phyloP scores from a whole-genome alignment of 53 echinoderm and acorn worm species.

The Stichopus horrens region DNA sequence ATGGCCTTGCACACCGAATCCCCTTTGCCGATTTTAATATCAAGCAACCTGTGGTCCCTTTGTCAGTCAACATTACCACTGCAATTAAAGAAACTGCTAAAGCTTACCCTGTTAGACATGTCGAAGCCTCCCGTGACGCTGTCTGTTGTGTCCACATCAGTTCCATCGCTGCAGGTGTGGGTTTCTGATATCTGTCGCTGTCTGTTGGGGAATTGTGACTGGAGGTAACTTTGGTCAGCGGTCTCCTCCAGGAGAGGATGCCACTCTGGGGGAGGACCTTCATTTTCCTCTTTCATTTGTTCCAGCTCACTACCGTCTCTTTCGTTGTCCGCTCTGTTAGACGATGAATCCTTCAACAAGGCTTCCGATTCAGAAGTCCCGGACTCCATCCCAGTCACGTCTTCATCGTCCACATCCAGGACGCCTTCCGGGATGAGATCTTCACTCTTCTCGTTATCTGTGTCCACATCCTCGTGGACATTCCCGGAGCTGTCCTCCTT shows the following conservation, averaged over 20 bases:
- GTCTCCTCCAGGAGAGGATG: conserved; percentile 34
- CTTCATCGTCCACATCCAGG: neutral
- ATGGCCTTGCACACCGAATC: too few relatives aligned
- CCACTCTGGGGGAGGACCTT: neutral
- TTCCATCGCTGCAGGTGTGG: conserved; percentile 76
- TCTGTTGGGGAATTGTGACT: conserved; percentile 43
- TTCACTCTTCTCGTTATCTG: conserved; percentile 21
- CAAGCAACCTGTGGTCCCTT: too few relatives aligned
- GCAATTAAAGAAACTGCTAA: too few relatives aligned
- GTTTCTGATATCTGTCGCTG: conserved; percentile 82
- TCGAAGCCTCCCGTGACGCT: conserved; percentile 96
- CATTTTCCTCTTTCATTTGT: conserved; percentile 15
- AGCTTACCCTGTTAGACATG: conserved; percentile 81
- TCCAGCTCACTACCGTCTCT: neutral
- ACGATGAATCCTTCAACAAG: neutral
- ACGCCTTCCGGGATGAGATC: neutral
- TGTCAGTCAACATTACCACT: too few relatives aligned
- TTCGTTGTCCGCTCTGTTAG: neutral
- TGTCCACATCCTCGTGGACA: conserved; percentile 15
- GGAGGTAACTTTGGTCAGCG: conserved; percentile 24
- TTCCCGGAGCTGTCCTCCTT: conserved; percentile 40
- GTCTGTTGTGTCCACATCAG: conserved; percentile 75
- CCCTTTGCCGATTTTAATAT: too few relatives aligned
- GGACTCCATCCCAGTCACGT: neutral
- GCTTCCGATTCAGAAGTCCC: neutral